Percentiles rank a stretch among this genome's conserved stretches.
phyloP scores from a whole-genome alignment of 2,797 vertebrate genomes.

The Urocyon cinereoargenteus region DNA sequence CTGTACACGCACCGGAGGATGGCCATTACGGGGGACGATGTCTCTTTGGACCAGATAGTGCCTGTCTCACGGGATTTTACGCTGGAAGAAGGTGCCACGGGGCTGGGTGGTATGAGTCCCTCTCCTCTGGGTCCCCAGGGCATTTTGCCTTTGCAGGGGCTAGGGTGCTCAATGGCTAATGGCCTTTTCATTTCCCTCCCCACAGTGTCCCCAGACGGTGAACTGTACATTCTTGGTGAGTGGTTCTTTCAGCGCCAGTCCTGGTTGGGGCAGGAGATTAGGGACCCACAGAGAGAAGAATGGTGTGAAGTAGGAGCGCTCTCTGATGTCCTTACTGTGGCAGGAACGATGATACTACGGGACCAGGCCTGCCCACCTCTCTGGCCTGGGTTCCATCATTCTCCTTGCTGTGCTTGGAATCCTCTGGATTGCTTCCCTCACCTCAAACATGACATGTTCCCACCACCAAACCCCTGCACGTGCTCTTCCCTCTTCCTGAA shows the following conservation, averaged over 20 bases:
- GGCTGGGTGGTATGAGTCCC: not conserved
- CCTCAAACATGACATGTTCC: fast-evolving
- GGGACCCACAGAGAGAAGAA: not conserved
- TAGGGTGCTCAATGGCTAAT: conserved; percentile 4
- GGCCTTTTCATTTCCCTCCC: conserved; percentile 47
- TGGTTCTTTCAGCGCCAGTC: not conserved
- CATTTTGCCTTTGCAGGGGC: not conserved
- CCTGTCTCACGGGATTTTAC: conserved; percentile 92
- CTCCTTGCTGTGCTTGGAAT: not conserved
- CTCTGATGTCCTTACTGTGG: not conserved
- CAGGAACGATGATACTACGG: not conserved
- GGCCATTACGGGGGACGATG: conserved; percentile 95
- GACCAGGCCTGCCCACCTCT: not conserved
- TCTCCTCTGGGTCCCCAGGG: not conserved
- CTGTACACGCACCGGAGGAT: conserved; percentile 95
- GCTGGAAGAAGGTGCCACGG: conserved; percentile 92
- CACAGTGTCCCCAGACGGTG: conserved; percentile 83
- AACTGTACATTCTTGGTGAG: conserved; percentile 87
- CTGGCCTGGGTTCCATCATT: not conserved
- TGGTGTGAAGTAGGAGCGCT: not conserved
- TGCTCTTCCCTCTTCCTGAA: not conserved
- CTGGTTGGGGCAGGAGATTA: not conserved
- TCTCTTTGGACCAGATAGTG: conserved; percentile 93
- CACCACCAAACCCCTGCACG: fast-evolving
- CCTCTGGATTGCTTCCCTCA: not conserved